These are phyloP conservation scores for Dinocampus coccinellae DNA, from an alignment of 2,888 invertebrate species.

Conservation along the genomic window DNA sequence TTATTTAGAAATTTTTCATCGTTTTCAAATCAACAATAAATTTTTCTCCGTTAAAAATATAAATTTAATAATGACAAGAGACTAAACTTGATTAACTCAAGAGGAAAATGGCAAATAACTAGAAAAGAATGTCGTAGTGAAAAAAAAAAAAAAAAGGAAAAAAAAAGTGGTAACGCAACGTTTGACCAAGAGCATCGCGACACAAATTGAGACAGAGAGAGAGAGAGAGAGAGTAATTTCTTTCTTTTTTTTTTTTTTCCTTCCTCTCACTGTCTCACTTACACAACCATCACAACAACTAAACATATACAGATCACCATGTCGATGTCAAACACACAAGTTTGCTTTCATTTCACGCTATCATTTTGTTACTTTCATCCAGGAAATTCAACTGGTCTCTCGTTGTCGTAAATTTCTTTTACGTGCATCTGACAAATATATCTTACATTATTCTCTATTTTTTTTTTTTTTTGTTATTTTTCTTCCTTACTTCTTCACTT, in stretches of 20 bases:
- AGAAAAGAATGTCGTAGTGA: not conserved
- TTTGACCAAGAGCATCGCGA: constrained; percentile 34
- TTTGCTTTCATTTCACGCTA: constrained; percentile 32
- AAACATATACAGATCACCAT: constrained; percentile 31
- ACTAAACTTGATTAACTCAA: constrained; percentile 26
- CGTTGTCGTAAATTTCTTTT: not conserved
- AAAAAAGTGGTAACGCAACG: constrained; percentile 33
- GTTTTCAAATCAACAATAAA: no score
- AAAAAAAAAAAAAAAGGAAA: no score
- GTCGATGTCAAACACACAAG: constrained; percentile 27
- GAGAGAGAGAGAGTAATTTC: constrained; percentile 23
- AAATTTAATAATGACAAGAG: not conserved
- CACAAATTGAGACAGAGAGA: not conserved
- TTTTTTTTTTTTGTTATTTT: not conserved
- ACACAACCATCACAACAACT: not conserved
- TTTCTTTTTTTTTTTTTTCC: not conserved
- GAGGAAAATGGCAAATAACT: constrained; percentile 22
- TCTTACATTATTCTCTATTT: constrained; percentile 11
- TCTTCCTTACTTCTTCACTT: not conserved
- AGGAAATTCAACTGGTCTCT: constrained; percentile 25
- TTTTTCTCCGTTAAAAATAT: not conserved
- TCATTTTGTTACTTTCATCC: constrained; percentile 35
- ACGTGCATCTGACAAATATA: constrained; percentile 11
- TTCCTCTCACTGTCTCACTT: not conserved
- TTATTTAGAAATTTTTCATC: not conserved